Evolutionary conservation across 2,888 invertebrate genomes (phyloP).

Genomic region (Lacanobia wlatinum): DNA sequence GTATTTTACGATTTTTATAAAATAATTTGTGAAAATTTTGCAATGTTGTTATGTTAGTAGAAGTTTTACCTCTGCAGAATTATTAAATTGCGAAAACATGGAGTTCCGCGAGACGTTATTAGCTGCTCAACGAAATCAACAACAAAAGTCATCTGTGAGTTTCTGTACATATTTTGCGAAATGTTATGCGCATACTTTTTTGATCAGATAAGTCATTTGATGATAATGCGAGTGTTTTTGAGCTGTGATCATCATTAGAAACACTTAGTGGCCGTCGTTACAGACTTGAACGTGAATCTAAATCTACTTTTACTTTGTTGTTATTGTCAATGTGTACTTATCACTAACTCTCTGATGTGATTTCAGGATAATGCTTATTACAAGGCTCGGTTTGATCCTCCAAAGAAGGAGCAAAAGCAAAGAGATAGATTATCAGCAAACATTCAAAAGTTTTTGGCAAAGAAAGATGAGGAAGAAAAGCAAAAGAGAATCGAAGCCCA

Average conservation of each 20-base stretch:
- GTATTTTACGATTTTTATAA: conserved; percentile 81
- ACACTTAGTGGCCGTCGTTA: neutral
- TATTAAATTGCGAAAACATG: conserved; percentile 74
- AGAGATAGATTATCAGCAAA: conserved; percentile 93
- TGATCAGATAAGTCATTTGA: conserved; percentile 36
- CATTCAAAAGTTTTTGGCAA: conserved; percentile 95
- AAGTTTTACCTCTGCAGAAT: conserved; percentile 47
- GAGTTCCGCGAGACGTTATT: conserved; percentile 88
- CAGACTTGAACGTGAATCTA: neutral
- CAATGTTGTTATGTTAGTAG: conserved; percentile 68
- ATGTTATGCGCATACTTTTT: conserved; percentile 61
- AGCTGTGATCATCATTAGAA: conserved; percentile 4
- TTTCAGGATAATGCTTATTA: conserved; percentile 91
- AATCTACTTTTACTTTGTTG: conserved; percentile 50
- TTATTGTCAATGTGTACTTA: conserved; percentile 40
- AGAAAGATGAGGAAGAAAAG: conserved; percentile 95
- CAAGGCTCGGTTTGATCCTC: conserved; percentile 95
- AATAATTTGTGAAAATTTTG: conserved; percentile 80
- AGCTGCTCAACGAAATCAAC: conserved; percentile 89
- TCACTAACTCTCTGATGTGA: conserved; percentile 10
- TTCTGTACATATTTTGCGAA: conserved; percentile 66
- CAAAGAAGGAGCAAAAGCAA: conserved; percentile 94
- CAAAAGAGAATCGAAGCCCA: conserved; percentile 92
- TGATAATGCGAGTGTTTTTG: conserved; percentile 11
- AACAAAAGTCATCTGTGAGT: conserved; percentile 90